These are phyloP conservation scores for Sternotherus odoratus DNA, from an alignment of 2,797 vertebrate species.

Conservation along the genomic window DNA sequence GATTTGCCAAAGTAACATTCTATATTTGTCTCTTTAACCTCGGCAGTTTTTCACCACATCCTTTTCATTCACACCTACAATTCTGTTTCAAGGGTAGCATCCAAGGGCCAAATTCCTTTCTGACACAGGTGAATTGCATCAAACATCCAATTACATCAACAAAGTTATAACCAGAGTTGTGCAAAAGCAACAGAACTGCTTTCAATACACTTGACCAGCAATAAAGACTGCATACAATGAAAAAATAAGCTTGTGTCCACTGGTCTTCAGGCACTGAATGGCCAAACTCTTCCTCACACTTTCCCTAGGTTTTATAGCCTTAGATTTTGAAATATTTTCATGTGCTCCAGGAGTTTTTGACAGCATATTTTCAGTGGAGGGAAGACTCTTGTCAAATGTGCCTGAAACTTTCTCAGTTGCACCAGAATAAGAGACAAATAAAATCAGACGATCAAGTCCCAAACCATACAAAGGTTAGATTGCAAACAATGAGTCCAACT, in stretches of 20 bases:
- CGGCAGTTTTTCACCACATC: background rate
- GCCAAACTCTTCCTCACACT: background rate
- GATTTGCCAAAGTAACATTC: too few species aligned
- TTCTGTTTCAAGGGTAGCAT: background rate
- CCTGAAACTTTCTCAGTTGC: background rate
- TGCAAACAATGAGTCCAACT: background rate
- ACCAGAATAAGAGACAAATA: background rate
- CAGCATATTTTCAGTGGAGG: background rate
- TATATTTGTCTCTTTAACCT: background rate
- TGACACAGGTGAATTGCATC: background rate
- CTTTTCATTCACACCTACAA: background rate
- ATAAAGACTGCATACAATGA: background rate
- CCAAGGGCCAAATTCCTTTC: background rate
- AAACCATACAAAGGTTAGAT: background rate
- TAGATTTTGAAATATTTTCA: background rate
- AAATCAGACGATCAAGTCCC: background rate
- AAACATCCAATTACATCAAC: background rate
- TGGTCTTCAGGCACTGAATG: background rate
- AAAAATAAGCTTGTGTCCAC: background rate
- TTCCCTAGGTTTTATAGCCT: too few species aligned
- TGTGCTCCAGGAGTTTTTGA: background rate
- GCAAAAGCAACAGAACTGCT: background rate
- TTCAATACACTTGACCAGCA: background rate
- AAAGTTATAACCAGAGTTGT: background rate
- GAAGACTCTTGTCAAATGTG: background rate